A percentile compares a stretch with the other conserved stretches of the same genome.
Evolutionary conservation across 2,797 vertebrate genomes (phyloP).

Genomic region (Picus viridis): DNA sequence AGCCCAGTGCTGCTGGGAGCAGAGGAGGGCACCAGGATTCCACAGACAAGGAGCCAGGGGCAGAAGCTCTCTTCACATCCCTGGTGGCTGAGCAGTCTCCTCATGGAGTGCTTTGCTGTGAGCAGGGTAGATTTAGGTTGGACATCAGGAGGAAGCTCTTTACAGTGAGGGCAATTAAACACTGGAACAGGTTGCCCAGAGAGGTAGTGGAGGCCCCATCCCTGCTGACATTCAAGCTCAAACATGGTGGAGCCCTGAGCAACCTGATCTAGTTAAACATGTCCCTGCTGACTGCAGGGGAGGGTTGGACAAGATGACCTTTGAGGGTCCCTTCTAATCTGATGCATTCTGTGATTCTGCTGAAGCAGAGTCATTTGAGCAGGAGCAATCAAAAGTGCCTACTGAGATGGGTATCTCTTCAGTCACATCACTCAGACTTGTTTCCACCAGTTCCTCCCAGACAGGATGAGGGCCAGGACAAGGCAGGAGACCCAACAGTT

Average conservation of each 20-base stretch:
- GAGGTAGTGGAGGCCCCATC: too few species aligned
- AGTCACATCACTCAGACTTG: neutral
- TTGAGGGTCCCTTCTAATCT: too few species aligned
- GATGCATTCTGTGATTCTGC: neutral
- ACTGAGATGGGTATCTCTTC: neutral
- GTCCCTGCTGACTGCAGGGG: too few species aligned
- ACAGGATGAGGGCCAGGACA: accelerated
- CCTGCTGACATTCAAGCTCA: too few species aligned
- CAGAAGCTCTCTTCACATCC: neutral
- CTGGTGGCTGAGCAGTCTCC: neutral
- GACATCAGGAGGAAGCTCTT: too few species aligned
- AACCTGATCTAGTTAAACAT: too few species aligned
- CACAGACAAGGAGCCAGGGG: neutral
- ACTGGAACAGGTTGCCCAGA: too few species aligned
- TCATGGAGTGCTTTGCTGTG: accelerated
- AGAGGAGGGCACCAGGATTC: neutral
- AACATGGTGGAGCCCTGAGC: too few species aligned
- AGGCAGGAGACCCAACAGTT: neutral
- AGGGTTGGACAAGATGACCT: too few species aligned
- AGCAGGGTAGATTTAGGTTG: too few species aligned
- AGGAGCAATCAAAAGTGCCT: accelerated
- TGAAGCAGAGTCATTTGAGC: neutral
- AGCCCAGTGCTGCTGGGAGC: neutral
- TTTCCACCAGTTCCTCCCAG: neutral
- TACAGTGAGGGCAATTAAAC: too few species aligned